Percentiles rank a stretch among this genome's conserved stretches.
phyloP scores from a whole-genome alignment of 2,113 vertebrate genomes.

The Tachysurus vachellii region DNA sequence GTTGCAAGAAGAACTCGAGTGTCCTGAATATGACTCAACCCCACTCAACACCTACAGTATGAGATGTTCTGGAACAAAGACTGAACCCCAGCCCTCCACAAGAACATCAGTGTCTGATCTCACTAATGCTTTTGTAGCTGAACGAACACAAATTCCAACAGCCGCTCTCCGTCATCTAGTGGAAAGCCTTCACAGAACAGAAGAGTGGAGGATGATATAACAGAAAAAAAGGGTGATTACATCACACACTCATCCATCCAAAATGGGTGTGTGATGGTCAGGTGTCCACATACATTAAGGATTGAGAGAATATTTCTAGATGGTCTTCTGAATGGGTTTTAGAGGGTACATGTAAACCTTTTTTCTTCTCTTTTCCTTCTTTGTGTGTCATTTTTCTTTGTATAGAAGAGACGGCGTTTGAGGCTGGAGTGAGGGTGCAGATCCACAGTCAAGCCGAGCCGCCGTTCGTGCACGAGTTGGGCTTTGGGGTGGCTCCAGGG shows the following conservation, averaged over 20 bases:
- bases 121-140: background rate
- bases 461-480: constrained; percentile 94
- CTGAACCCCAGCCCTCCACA: background rate
- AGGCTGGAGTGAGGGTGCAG: constrained; percentile 96
- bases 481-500: constrained; percentile 95
- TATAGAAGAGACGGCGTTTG: constrained; percentile 94
- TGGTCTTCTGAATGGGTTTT: background rate
- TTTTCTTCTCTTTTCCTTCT: constrained; percentile 46
- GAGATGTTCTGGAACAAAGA: too few species aligned
- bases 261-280: background rate
- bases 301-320: background rate
- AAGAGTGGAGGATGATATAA: background rate
- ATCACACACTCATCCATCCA: background rate
- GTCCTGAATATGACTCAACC: too few species aligned
- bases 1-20: too few species aligned
- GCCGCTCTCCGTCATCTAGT: too few species aligned
- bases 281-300: background rate
- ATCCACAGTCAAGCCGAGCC: constrained; percentile 98
- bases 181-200: background rate
- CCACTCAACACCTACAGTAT: too few species aligned
- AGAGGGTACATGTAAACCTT: background rate
- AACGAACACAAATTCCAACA: background rate
- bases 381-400: constrained; percentile 42
- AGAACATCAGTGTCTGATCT: background rate
- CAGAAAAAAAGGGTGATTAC: background rate